phyloP scores from a whole-genome alignment of 2,888 invertebrate genomes.

The Danaus chrysippus region DNA sequence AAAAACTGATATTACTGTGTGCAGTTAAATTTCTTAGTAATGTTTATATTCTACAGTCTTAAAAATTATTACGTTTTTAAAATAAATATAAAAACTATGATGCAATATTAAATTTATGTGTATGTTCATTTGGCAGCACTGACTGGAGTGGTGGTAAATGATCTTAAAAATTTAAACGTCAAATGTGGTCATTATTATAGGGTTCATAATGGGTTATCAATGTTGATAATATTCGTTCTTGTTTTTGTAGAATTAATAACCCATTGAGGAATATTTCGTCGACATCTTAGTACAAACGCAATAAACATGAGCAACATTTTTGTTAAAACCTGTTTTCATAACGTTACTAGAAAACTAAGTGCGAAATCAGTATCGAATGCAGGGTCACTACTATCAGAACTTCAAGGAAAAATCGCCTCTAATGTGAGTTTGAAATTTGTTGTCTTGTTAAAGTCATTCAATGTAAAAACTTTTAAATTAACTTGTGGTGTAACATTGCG shows the following conservation, averaged over 20 bases:
- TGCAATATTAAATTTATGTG: too few relatives aligned
- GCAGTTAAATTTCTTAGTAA: too few relatives aligned
- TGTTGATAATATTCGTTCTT: conserved; percentile 48
- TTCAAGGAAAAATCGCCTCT: conserved; percentile 54
- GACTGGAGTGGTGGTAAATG: conserved; percentile 23
- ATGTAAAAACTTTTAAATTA: too few relatives aligned
- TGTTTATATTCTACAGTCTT: too few relatives aligned
- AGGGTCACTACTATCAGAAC: conserved; percentile 35
- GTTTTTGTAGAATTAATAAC: conserved; percentile 45
- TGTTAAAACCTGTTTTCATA: conserved; percentile 45
- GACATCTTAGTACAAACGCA: conserved; percentile 10
- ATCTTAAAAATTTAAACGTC: conserved; percentile 7
- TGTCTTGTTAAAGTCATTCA: too few relatives aligned
- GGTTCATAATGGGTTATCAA: conserved; percentile 75
- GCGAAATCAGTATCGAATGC: conserved; percentile 37
- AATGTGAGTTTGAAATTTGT: conserved; percentile 44
- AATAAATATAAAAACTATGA: too few relatives aligned
- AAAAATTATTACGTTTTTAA: too few relatives aligned
- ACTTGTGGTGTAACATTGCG: too few relatives aligned
- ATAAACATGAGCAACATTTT: conserved; percentile 55
- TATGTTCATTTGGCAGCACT: conserved; percentile 12
- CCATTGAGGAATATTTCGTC: conserved; percentile 16
- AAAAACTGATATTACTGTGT: too few relatives aligned
- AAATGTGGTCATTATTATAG: conserved; percentile 37
- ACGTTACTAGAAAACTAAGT: conserved; percentile 40